Conservation (phyloP, 2,797 vertebrate genomes). For the Acestrorhynchus altus region DNA sequence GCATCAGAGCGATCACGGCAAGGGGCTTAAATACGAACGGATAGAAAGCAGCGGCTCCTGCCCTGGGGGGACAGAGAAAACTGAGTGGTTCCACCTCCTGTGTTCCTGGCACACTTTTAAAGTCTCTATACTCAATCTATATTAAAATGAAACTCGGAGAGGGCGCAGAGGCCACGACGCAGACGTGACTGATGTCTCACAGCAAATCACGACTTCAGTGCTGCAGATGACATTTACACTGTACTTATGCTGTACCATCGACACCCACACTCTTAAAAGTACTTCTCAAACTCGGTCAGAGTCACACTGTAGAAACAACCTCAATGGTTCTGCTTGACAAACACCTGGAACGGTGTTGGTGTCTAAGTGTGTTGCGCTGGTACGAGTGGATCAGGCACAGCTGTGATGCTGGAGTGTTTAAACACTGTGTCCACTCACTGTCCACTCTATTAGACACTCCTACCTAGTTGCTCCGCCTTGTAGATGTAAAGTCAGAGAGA, state of each 20-base stretch:
- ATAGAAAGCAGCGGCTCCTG: constrained; percentile 25
- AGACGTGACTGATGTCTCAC: constrained; percentile 31
- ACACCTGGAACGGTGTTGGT: too few species aligned
- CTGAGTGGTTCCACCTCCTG: constrained; percentile 33
- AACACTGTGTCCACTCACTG: too few species aligned
- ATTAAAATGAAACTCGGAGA: constrained; percentile 57
- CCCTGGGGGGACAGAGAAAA: constrained; percentile 28
- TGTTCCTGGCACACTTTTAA: constrained; percentile 35
- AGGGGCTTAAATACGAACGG: constrained; percentile 25
- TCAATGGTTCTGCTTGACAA: too few species aligned
- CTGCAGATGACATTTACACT: constrained; percentile 38
- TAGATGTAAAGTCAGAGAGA: too few species aligned
- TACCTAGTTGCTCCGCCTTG: too few species aligned
- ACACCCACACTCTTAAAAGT: background rate
- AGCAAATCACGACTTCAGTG: constrained; percentile 33
- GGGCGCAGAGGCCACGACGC: constrained; percentile 21
- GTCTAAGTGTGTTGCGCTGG: too few species aligned
- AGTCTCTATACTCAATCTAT: constrained; percentile 54
- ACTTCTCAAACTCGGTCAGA: background rate
- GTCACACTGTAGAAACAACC: too few species aligned
- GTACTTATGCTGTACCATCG: constrained; percentile 29
- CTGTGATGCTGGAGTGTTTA: too few species aligned
- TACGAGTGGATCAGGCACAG: too few species aligned
- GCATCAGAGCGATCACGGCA: constrained; percentile 7
- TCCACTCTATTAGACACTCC: too few species aligned